A percentile compares a stretch with the other conserved stretches of the same genome.
phyloP scores from a whole-genome alignment of 2,113 vertebrate species.

The Apeltes quadracus region DNA sequence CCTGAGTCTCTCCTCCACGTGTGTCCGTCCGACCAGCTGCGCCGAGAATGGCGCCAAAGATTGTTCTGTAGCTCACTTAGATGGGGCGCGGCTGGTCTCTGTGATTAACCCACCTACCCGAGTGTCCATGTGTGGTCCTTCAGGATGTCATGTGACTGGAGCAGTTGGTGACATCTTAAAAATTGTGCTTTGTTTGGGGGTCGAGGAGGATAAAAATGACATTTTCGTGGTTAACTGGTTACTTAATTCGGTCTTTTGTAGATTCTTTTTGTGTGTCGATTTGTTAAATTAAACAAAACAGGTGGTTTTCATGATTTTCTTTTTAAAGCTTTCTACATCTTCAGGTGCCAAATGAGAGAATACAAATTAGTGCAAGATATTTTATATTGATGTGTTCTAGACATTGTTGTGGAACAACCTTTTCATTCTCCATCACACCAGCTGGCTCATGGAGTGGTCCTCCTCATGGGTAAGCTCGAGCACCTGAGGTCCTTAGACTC shows the following conservation, averaged over 20 bases:
- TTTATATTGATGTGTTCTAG: neutral
- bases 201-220: slow-evolving; percentile 39
- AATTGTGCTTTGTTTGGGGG: slow-evolving; percentile 51
- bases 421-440: neutral
- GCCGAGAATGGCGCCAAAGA: slow-evolving; percentile 76
- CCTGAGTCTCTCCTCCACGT: slow-evolving; percentile 45
- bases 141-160: slow-evolving; percentile 63
- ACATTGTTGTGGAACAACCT: neutral
- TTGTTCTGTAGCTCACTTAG: slow-evolving; percentile 60
- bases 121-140: slow-evolving; percentile 49
- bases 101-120: slow-evolving; percentile 15
- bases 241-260: slow-evolving; percentile 76
- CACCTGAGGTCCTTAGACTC: neutral
- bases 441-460: no score
- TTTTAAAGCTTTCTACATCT: neutral
- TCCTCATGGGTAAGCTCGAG: neutral
- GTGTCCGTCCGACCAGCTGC: slow-evolving; percentile 47
- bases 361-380: neutral
- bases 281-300: slow-evolving; percentile 77
- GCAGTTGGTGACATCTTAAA: slow-evolving; percentile 69
- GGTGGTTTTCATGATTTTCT: slow-evolving; percentile 68
- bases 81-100: slow-evolving; percentile 60
- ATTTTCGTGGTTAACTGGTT: slow-evolving; percentile 71
- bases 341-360: neutral
- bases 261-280: slow-evolving; percentile 82